Evolutionary conservation across 1,140 invertebrate species (phyloP).

Genomic region (Yoshiicerus persimilis): DNA sequence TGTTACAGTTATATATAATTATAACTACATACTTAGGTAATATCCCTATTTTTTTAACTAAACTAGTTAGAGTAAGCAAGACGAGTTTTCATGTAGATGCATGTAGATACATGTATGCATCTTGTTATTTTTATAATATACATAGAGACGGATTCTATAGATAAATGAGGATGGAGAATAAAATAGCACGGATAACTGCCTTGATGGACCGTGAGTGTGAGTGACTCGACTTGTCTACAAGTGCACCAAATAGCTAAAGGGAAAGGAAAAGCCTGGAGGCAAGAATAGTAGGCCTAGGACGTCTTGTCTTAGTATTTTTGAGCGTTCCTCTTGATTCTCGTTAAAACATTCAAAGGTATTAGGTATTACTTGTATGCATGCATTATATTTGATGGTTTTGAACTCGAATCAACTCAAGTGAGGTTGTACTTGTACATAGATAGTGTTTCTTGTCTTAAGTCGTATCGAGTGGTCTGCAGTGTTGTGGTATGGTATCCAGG

Average conservation of each 20-base stretch:
- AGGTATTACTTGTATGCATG: background rate
- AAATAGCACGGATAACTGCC: background rate
- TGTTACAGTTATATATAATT: background rate
- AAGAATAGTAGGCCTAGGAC: background rate
- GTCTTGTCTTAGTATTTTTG: background rate
- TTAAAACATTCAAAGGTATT: slow-evolving; percentile 3
- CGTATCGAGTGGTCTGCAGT: background rate
- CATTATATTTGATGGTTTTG: slow-evolving; percentile 15
- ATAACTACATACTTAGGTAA: background rate
- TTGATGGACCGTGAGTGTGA: background rate
- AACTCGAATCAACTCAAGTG: slow-evolving; percentile 1
- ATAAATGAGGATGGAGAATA: background rate
- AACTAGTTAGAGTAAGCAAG: too few relatives aligned
- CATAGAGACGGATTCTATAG: background rate
- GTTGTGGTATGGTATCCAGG: too few relatives aligned
- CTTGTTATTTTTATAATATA: background rate
- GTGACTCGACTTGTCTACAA: background rate
- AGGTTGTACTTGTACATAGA: background rate
- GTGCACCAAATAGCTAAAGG: background rate
- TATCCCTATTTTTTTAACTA: too few relatives aligned
- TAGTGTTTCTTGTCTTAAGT: background rate
- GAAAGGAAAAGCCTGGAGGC: background rate
- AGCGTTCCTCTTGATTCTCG: background rate
- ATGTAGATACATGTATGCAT: background rate
- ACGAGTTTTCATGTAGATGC: too few relatives aligned